phyloP scores from a whole-genome alignment of 2,113 vertebrate genomes.

The Oreochromis aureus region DNA sequence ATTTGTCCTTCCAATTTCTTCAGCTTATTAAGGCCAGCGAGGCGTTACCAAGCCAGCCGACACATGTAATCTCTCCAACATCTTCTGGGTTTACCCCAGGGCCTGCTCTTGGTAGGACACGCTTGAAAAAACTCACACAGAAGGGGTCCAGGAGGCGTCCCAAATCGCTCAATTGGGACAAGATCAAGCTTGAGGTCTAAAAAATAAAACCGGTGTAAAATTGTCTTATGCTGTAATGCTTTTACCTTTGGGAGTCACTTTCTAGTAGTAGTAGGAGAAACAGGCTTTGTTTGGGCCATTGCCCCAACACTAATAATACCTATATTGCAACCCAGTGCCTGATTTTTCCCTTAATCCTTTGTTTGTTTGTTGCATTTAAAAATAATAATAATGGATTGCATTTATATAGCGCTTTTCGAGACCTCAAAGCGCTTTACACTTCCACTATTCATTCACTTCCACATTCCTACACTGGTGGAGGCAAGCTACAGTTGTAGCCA shows the following conservation, averaged over 20 bases:
- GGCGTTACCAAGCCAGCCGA: not conserved
- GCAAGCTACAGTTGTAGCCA: too few relatives aligned
- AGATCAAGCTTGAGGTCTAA: not conserved
- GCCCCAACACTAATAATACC: not conserved
- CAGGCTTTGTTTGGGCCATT: not conserved
- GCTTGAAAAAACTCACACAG: not conserved
- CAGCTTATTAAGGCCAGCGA: not conserved
- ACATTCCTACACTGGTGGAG: too few relatives aligned
- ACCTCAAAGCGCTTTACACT: too few relatives aligned
- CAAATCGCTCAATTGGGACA: not conserved
- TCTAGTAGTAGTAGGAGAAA: not conserved
- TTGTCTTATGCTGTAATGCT: not conserved
- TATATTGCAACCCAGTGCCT: not conserved
- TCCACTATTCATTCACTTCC: too few relatives aligned
- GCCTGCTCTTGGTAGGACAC: not conserved
- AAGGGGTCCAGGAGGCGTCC: not conserved
- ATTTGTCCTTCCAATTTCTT: fast-evolving
- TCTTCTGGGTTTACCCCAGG: not conserved
- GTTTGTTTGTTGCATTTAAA: not conserved
- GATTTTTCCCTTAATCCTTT: not conserved
- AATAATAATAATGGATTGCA: too few relatives aligned
- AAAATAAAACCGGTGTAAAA: not conserved
- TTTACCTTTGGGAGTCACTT: not conserved
- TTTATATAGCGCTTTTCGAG: too few relatives aligned
- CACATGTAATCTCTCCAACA: not conserved